Percentiles rank a stretch among this genome's conserved stretches.
phyloP scores from a whole-genome alignment of 2,113 vertebrate species.

The Corythornis cristatus region DNA sequence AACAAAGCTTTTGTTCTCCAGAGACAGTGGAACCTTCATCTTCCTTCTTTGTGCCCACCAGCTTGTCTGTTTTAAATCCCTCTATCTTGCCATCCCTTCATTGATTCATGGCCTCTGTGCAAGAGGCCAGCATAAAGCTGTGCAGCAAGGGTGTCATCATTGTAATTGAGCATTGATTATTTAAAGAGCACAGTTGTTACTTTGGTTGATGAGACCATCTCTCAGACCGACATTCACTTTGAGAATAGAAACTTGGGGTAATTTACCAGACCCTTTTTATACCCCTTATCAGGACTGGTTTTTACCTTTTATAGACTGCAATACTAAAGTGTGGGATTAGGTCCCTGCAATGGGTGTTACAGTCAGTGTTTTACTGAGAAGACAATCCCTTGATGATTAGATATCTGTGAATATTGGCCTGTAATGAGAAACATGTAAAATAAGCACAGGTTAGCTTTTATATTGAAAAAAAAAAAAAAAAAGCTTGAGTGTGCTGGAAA shows the following conservation, averaged over 20 bases:
- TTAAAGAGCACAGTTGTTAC: slow-evolving; percentile 47
- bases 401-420: neutral
- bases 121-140: neutral
- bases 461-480: neutral
- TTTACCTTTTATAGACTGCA: neutral
- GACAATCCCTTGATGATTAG: neutral
- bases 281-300: neutral
- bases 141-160: neutral
- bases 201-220: slow-evolving; percentile 43
- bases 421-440: neutral
- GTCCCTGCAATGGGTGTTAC: neutral
- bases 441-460: neutral
- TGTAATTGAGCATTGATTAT: slow-evolving; percentile 50
- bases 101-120: slow-evolving; percentile 1
- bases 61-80: neutral
- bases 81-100: neutral
- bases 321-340: neutral
- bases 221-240: slow-evolving; percentile 23
- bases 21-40: neutral
- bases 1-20: neutral
- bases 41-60: neutral
- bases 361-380: neutral
- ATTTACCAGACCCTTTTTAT: slow-evolving; percentile 19
- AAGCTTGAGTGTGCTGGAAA: neutral
- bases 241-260: slow-evolving; percentile 23